These are phyloP conservation scores for Thalassarche chlororhynchos DNA, from an alignment of 2,113 vertebrate species.

Conservation along the genomic window DNA sequence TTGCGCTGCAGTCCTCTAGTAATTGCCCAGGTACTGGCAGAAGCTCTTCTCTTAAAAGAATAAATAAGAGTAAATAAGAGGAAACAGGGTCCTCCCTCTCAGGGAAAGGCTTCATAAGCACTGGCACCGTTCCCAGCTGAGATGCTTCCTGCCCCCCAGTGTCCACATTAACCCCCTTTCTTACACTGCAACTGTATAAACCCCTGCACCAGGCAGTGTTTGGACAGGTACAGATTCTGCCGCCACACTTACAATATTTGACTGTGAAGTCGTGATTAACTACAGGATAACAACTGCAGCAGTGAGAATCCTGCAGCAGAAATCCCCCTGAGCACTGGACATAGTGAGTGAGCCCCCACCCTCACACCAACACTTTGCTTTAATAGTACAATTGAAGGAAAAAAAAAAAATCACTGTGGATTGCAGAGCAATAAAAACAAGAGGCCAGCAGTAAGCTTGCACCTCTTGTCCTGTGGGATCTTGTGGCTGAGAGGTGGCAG, in stretches of 20 bases:
- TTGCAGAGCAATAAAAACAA: not conserved
- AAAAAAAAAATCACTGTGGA: rapidly evolving
- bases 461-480: not conserved
- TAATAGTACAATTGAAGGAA: not conserved
- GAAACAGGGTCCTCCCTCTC: not conserved
- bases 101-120: not conserved
- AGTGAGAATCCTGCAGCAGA: not conserved
- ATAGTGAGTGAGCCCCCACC: not conserved
- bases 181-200: not conserved
- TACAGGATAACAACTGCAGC: not conserved
- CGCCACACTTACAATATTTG: not conserved
- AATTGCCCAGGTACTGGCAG: not conserved
- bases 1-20: not conserved
- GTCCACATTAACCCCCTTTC: not conserved
- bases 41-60: not conserved
- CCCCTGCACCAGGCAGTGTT: not conserved
- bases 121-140: not conserved
- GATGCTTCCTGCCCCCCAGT: not conserved
- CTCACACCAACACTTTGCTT: not conserved
- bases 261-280: not conserved
- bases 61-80: not conserved
- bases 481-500: not conserved
- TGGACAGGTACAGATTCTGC: not conserved
- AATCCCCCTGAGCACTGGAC: not conserved
- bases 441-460: not conserved